These are phyloP conservation scores for Spilosoma lubricipeda DNA, from an alignment of 2,888 invertebrate genomes.

Conservation along the genomic window DNA sequence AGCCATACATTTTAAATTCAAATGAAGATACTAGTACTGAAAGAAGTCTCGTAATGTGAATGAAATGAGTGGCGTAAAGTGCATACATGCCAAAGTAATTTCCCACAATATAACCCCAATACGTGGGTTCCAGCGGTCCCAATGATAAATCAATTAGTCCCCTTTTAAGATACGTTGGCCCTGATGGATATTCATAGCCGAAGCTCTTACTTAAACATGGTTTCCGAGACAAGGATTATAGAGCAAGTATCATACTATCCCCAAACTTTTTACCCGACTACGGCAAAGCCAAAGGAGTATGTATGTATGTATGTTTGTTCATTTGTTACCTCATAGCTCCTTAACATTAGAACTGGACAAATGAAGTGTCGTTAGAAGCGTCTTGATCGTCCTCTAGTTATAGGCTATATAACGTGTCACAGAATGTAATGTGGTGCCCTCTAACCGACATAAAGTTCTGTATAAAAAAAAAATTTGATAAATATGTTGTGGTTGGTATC, in stretches of 20 bases:
- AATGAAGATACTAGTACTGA: background rate
- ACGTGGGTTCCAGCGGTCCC: constrained; percentile 13
- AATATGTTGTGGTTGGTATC: too few species aligned
- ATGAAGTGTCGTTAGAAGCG: too few species aligned
- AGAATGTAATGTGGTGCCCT: too few species aligned
- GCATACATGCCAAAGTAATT: background rate
- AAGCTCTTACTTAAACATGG: constrained; percentile 19
- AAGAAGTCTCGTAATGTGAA: background rate
- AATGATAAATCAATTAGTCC: constrained; percentile 30
- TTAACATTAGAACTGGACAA: too few species aligned
- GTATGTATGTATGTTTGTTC: too few species aligned
- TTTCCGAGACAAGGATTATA: constrained; percentile 11
- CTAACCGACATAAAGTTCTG: too few species aligned
- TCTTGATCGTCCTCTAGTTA: too few species aligned
- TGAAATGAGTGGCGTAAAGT: background rate
- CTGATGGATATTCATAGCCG: constrained; percentile 31
- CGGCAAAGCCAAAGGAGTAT: too few species aligned
- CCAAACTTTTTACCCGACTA: background rate
- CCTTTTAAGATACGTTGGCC: constrained; percentile 21
- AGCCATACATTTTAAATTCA: background rate
- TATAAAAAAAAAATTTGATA: too few species aligned
- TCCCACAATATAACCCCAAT: constrained; percentile 14
- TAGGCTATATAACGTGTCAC: too few species aligned
- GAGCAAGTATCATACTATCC: background rate
- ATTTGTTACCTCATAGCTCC: too few species aligned